A percentile compares a stretch with the other conserved stretches of the same genome.
Conservation (phyloP, 2,797 vertebrate genomes). For the Cyclura pinguis region DNA sequence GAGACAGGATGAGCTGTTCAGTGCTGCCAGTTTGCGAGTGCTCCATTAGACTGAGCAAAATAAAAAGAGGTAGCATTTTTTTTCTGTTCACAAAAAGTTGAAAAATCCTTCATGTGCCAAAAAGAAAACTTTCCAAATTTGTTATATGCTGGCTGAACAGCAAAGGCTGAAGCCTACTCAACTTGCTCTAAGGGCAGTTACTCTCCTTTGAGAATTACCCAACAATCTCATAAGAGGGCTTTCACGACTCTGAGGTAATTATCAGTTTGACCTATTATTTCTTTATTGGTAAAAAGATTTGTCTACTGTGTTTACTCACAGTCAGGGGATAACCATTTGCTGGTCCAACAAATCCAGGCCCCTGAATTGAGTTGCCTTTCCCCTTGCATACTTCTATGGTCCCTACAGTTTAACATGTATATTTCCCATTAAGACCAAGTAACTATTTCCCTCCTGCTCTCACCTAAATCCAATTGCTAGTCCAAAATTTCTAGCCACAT, state of each 20-base stretch:
- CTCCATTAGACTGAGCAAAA: constrained; percentile 12
- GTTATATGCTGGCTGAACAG: neutral
- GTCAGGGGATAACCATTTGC: neutral
- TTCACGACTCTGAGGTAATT: neutral
- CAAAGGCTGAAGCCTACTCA: neutral
- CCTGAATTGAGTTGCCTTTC: neutral
- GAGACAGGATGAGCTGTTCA: constrained; percentile 26
- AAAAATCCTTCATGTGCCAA: neutral
- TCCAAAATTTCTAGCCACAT: no score
- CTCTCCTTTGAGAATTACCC: neutral
- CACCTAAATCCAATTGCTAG: neutral
- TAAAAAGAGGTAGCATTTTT: neutral
- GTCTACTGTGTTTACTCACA: neutral
- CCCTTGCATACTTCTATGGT: neutral
- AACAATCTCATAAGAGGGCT: neutral
- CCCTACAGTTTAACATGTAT: neutral
- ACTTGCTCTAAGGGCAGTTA: neutral
- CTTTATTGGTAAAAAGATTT: neutral
- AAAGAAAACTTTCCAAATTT: constrained; percentile 17
- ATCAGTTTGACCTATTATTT: neutral
- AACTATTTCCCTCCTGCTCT: neutral
- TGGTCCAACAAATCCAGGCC: neutral
- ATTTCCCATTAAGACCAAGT: neutral
- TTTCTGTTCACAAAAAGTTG: neutral
- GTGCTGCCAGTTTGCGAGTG: constrained; percentile 9